A percentile compares a stretch with the other conserved stretches of the same genome.
phyloP scores from a whole-genome alignment of 2,797 vertebrate species.

The Poecilia gillii region DNA sequence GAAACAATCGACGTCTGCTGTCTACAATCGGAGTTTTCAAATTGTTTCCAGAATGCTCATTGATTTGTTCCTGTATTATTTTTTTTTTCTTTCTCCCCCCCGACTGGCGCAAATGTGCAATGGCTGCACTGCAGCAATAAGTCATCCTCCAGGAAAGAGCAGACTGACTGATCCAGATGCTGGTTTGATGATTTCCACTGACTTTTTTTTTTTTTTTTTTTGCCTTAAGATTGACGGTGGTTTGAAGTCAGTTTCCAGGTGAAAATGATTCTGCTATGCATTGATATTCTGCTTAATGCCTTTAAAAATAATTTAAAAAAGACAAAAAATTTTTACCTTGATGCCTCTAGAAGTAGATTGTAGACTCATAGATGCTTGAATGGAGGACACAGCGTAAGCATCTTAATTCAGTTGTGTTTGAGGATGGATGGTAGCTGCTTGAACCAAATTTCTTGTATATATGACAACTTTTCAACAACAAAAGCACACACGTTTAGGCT shows the following conservation, averaged over 20 bases:
- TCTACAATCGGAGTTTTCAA: conserved; percentile 30
- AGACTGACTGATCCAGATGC: conserved; percentile 28
- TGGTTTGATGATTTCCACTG: conserved; percentile 64
- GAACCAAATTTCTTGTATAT: conserved; percentile 73
- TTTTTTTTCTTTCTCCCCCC: not conserved
- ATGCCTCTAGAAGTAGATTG: conserved; percentile 92
- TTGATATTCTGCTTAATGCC: conserved; percentile 92
- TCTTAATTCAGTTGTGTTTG: conserved; percentile 67
- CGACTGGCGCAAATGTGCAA: conserved; percentile 27
- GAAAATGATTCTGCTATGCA: conserved; percentile 90
- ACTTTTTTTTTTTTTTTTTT: conserved; percentile 46
- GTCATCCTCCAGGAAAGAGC: conserved; percentile 1
- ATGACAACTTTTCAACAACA: conserved; percentile 75
- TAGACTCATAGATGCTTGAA: conserved; percentile 81
- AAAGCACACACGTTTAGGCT: conserved; percentile 87
- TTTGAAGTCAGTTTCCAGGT: conserved; percentile 80
- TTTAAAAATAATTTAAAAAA: conserved; percentile 75
- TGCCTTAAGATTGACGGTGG: conserved; percentile 74
- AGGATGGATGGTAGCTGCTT: conserved; percentile 48
- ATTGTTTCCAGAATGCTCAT: conserved; percentile 4
- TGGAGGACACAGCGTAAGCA: conserved; percentile 83
- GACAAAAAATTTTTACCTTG: conserved; percentile 80
- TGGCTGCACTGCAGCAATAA: conserved; percentile 59
- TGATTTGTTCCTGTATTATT: conserved; percentile 6
- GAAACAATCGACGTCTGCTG: conserved; percentile 41